phyloP scores from a whole-genome alignment of 2,888 invertebrate species.

The Augochlorella aurata region DNA sequence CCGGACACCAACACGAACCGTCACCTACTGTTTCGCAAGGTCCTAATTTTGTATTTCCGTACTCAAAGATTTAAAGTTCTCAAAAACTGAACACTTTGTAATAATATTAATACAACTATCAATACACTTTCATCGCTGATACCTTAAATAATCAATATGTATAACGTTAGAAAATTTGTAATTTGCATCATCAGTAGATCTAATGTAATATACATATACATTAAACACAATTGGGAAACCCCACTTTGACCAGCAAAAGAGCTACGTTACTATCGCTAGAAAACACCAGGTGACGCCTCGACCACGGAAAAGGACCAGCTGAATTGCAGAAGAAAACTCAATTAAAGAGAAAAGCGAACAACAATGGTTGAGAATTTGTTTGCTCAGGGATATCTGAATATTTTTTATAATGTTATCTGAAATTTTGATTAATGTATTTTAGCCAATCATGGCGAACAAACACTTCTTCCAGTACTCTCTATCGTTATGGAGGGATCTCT shows the following conservation, averaged over 20 bases:
- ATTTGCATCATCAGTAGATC: constrained; percentile 21
- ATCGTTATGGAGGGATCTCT: not conserved
- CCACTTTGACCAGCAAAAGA: too few species aligned
- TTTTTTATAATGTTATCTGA: too few species aligned
- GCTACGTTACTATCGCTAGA: too few species aligned
- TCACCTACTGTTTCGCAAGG: not conserved
- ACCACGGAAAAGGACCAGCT: too few species aligned
- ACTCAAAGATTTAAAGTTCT: not conserved
- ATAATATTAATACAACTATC: not conserved
- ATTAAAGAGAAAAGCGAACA: too few species aligned
- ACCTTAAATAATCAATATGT: not conserved
- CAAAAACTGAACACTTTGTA: not conserved
- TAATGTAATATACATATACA: not conserved
- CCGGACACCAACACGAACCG: not conserved
- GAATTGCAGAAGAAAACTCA: too few species aligned
- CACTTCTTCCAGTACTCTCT: not conserved
- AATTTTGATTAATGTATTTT: not conserved
- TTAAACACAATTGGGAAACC: too few species aligned
- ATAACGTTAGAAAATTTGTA: constrained; percentile 1
- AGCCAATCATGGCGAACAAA: not conserved
- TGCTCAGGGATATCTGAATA: too few species aligned
- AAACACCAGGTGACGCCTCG: too few species aligned
- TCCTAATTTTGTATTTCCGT: not conserved
- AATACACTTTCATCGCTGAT: not conserved
- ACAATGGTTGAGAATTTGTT: too few species aligned